Base-by-base conservation (phyloP, 2,888 invertebrate genomes). In the Alloscopus bannaensis region DNA sequence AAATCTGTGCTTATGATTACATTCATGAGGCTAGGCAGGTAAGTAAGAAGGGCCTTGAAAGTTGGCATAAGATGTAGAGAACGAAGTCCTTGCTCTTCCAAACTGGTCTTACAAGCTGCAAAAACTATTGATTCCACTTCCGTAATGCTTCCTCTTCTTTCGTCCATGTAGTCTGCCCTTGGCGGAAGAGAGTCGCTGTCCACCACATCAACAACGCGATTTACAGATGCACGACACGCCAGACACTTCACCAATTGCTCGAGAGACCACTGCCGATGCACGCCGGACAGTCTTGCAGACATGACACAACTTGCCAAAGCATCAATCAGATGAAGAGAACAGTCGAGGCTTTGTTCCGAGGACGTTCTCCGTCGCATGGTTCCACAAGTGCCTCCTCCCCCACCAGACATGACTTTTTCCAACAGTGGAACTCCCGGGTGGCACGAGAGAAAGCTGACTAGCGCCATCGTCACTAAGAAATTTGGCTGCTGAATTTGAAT, bases 261-360 rank as follows among this genome's bases (percentile, higher is more conserved):
- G 0, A 90, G 89, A 0, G 92, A 91, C 92, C 92, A 92, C 86
- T 91, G 91, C 36, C 91, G 88, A 84, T 90, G 89, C 28, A 87
- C 87, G 16, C 89, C 88, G 50, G 89, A 88, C n/a, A 91, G 88
- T 62, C 89, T 88, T 22, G 89, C 88, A 0, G 92, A 91, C 80
- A 92, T 87, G 13, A 91, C 89, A 87, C 91, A 92, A 0, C 91
- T 91, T 3, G 91, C 89, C 60, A 92, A 87, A 3, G 92, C 91
- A 87, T 92, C 91, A 42, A 91, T 90, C 50, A 92, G 87, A 72
- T 90, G 89, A 47, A 92, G 87, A 1, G 90, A 89, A 42, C 88
- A 72, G 28, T 85, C 86, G 55, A 84, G 68, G 16, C 31, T 73
- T 18, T 70, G 70, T 26, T 55, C 55, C 0, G 28, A 22, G 29